phyloP scores from a whole-genome alignment of 2,797 vertebrate genomes.

The Lacerta agilis region DNA sequence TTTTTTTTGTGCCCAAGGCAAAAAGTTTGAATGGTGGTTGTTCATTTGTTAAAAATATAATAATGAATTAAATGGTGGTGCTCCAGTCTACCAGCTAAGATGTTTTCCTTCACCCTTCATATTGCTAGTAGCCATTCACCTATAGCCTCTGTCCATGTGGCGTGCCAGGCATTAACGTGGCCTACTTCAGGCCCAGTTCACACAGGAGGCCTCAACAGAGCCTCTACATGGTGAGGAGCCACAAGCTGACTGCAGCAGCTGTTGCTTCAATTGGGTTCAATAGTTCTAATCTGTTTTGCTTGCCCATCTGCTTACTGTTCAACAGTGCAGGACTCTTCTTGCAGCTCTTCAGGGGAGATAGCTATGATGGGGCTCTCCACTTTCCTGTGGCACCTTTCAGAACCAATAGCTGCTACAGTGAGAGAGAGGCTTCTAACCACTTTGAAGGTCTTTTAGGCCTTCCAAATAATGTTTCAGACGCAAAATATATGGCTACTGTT shows the following conservation, averaged over 20 bases:
- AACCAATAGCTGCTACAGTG: too few species aligned
- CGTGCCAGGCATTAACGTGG: not conserved
- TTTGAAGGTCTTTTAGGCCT: not conserved
- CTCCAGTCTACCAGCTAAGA: not conserved
- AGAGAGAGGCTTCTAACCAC: not conserved
- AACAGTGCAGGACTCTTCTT: not conserved
- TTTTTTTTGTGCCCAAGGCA: not conserved
- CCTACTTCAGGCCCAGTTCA: not conserved
- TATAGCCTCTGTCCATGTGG: not conserved
- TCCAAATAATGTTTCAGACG: conserved; percentile 27
- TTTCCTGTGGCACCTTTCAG: not conserved
- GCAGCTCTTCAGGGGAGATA: not conserved
- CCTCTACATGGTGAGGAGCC: not conserved
- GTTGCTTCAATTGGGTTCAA: not conserved
- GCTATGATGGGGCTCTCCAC: not conserved
- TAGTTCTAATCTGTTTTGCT: not conserved
- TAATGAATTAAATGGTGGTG: not conserved
- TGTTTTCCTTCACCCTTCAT: not conserved
- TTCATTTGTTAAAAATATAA: not conserved
- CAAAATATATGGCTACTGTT: not conserved
- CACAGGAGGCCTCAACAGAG: not conserved
- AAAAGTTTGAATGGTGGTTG: not conserved
- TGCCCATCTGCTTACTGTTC: not conserved
- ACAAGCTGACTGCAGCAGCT: not conserved
- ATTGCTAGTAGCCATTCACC: not conserved